Conservation (phyloP, 2,113 vertebrate genomes). For the Pseudorectes ferrugineus region DNA sequence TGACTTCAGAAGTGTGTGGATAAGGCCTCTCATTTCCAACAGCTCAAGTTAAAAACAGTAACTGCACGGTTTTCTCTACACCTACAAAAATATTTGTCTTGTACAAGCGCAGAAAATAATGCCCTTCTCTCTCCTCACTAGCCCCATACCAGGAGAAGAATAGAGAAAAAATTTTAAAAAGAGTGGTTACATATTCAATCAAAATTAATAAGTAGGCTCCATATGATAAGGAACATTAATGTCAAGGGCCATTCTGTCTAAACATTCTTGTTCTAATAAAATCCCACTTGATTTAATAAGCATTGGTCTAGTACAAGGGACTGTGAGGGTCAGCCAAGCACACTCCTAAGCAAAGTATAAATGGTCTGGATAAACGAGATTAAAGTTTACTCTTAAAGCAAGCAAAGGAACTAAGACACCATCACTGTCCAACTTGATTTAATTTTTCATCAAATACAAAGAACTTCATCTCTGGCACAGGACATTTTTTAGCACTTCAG, state of each 20-base stretch:
- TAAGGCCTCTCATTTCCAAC: not conserved
- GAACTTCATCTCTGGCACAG: not conserved
- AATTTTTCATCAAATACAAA: not conserved
- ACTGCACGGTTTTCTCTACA: not conserved
- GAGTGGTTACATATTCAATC: not conserved
- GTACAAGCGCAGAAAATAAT: not conserved
- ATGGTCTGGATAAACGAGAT: not conserved
- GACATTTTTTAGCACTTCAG: not conserved
- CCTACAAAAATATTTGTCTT: not conserved
- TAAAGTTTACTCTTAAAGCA: not conserved
- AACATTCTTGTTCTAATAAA: slow-evolving; percentile 6
- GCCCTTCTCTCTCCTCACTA: not conserved
- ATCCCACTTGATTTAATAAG: not conserved
- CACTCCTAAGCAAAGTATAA: not conserved
- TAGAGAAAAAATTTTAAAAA: not conserved
- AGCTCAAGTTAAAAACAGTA: not conserved
- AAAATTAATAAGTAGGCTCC: not conserved
- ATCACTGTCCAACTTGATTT: not conserved
- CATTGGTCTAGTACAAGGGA: not conserved
- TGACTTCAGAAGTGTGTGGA: not conserved
- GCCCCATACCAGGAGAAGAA: not conserved
- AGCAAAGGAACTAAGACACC: not conserved
- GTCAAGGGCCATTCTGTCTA: not conserved
- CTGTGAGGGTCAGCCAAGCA: not conserved
- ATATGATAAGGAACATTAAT: not conserved